Conservation (phyloP, 2,888 invertebrate species). For the Drosophila peninsularis region DNA sequence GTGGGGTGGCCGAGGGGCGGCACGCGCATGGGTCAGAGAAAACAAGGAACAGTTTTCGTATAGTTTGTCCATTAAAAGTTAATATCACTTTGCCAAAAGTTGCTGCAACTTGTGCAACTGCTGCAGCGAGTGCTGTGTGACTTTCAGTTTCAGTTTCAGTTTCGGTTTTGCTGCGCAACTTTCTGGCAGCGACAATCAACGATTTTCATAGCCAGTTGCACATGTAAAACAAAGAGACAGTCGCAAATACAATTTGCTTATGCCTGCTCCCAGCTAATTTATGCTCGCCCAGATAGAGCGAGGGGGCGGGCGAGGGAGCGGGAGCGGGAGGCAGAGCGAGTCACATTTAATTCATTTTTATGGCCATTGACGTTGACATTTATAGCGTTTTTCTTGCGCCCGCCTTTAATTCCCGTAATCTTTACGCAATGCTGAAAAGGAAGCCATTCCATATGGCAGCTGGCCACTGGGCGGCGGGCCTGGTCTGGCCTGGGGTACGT, state of each 20-base stretch:
- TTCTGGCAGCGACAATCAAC: conserved; percentile 77
- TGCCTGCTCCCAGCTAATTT: conserved; percentile 58
- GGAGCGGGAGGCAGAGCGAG: conserved; percentile 6
- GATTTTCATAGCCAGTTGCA: conserved; percentile 81
- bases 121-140: conserved; percentile 30
- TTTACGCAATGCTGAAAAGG: conserved; percentile 51
- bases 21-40: conserved; percentile 13
- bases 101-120: conserved; percentile 44
- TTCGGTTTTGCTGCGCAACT: conserved; percentile 54
- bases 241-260: conserved; percentile 61
- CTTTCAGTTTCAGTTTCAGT: conserved; percentile 57
- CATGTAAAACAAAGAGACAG: conserved; percentile 71
- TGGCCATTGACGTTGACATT: conserved; percentile 76
- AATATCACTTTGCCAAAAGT: conserved; percentile 79
- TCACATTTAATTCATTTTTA: conserved; percentile 73
- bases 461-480: conserved; percentile 10
- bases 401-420: conserved; percentile 76
- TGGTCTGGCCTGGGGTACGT: conserved; percentile 21
- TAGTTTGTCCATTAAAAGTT: conserved; percentile 81
- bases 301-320: neutral
- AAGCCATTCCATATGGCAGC: conserved; percentile 39
- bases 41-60: conserved; percentile 72
- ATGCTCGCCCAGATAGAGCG: conserved; percentile 23
- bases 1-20: neutral
- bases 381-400: conserved; percentile 65